Percentiles rank a stretch among this genome's conserved stretches.
Evolutionary conservation across 2,888 invertebrate species (phyloP).

Genomic region (Agrochola circellaris): DNA sequence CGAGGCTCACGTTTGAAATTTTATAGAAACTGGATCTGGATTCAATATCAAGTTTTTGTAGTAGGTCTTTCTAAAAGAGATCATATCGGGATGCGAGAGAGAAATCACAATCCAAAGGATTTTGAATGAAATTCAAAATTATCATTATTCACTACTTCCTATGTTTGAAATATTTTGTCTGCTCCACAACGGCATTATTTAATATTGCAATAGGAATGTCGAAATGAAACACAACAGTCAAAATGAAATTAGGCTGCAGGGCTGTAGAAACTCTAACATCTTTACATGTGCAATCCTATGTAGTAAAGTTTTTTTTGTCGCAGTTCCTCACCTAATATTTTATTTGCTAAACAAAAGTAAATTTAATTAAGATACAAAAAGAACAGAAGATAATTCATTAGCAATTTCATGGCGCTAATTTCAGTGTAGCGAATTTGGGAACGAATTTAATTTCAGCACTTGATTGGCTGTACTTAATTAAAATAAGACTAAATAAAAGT

Average conservation of each 20-base stretch:
- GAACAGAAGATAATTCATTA: constrained; percentile 22
- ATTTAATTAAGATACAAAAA: constrained; percentile 10
- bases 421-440: constrained; percentile 10
- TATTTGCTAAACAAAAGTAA: not conserved
- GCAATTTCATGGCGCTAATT: constrained; percentile 41
- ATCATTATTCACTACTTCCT: not conserved
- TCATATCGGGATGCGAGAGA: not conserved
- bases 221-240: not conserved
- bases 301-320: not conserved
- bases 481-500: constrained; percentile 11
- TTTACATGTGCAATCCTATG: not conserved
- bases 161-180: too few species aligned
- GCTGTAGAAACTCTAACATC: not conserved
- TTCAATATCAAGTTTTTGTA: not conserved
- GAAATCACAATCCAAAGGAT: not conserved
- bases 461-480: constrained; percentile 31
- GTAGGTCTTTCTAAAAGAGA: not conserved
- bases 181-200: not conserved
- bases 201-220: not conserved
- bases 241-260: not conserved
- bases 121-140: not conserved
- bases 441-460: constrained; percentile 28
- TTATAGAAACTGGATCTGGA: constrained; percentile 16
- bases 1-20: constrained; percentile 5
- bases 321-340: not conserved